Evolutionary conservation across 2,797 vertebrate species (phyloP).

Genomic region (Morus bassanus): DNA sequence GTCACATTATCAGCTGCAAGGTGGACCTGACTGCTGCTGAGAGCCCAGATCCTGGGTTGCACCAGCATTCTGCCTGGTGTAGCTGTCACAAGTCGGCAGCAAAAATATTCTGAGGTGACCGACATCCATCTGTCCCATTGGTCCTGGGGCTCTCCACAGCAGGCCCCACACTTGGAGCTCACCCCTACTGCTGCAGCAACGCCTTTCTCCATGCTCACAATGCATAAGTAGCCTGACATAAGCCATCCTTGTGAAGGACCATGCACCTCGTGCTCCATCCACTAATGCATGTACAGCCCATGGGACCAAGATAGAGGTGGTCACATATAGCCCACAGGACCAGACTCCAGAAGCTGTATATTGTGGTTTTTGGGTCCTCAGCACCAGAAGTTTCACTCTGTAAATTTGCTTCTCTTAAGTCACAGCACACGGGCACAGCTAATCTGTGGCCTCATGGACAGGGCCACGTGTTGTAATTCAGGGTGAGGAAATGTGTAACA

Average conservation of each 20-base stretch:
- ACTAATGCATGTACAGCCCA: accelerated
- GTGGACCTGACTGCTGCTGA: neutral
- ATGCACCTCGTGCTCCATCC: neutral
- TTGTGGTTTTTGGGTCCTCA: neutral
- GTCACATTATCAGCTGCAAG: conserved; percentile 36
- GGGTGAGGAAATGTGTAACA: neutral
- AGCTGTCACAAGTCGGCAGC: neutral
- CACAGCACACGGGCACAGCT: neutral
- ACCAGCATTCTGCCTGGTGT: neutral
- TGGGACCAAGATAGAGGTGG: neutral
- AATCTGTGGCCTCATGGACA: accelerated
- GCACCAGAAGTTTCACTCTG: neutral
- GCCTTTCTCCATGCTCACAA: neutral
- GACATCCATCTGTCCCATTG: neutral
- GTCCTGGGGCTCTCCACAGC: neutral
- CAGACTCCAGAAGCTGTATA: neutral
- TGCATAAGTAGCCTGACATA: accelerated
- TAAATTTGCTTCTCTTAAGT: neutral
- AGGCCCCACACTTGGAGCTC: too few species aligned
- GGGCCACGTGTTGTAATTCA: neutral
- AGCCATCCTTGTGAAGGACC: neutral
- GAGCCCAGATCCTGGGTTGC: neutral
- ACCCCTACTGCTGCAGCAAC: accelerated
- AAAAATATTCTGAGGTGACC: neutral
- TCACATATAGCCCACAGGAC: neutral